Evolutionary conservation across 2,888 invertebrate species (phyloP).

Genomic region (Dryadula phaetusa): DNA sequence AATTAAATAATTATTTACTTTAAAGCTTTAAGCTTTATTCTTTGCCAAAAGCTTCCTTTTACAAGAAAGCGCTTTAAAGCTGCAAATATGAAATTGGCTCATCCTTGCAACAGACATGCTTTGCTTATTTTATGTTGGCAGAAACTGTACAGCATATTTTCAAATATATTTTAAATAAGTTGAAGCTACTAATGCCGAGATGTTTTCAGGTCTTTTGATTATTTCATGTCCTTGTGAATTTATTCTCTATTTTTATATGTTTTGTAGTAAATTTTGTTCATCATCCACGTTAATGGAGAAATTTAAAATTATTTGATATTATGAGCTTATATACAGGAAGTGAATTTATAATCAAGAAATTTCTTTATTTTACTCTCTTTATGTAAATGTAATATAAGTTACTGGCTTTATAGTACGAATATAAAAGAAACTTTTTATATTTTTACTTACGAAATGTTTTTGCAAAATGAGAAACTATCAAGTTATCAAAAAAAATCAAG

Average conservation of each 20-base stretch:
- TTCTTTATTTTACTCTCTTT: background rate
- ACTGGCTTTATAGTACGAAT: no score
- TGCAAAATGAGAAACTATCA: no score
- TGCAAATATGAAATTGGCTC: conserved; percentile 73
- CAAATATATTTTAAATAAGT: conserved; percentile 37
- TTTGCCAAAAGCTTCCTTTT: conserved; percentile 64
- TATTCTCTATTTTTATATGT: background rate
- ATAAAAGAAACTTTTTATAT: no score
- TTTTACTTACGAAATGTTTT: no score
- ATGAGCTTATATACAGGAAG: background rate
- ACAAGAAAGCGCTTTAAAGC: conserved; percentile 63
- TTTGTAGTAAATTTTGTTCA: background rate
- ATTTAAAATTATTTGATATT: background rate
- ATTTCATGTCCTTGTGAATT: conserved; percentile 25
- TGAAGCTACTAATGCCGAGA: conserved; percentile 32
- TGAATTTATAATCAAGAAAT: no score
- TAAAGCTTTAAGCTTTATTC: conserved; percentile 56
- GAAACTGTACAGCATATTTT: conserved; percentile 45
- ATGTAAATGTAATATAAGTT: background rate
- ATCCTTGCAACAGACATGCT: conserved; percentile 64
- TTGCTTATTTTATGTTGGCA: conserved; percentile 58
- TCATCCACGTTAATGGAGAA: background rate
- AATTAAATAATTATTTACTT: background rate
- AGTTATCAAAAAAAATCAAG: no score
- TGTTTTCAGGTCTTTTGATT: conserved; percentile 31